These are phyloP conservation scores for Acrocephalus scirpaceus DNA, from an alignment of 2,797 vertebrate species.

Conservation along the genomic window DNA sequence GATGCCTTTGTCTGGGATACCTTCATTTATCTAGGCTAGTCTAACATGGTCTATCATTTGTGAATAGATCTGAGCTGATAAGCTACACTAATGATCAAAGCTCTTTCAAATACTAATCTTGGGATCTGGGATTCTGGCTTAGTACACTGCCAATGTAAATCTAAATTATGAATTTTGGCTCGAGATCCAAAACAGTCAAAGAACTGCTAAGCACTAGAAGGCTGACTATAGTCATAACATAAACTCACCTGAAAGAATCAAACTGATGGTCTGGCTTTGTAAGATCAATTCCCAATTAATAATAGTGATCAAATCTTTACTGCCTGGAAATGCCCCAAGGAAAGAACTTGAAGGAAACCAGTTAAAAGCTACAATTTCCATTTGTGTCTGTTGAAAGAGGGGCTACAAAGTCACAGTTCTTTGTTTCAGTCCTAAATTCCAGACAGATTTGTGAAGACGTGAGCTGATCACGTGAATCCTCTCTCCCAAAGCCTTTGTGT, in stretches of 20 bases:
- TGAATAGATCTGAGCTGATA: background rate
- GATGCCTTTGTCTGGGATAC: background rate
- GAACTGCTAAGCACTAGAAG: background rate
- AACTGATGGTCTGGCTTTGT: background rate
- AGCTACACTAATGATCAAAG: background rate
- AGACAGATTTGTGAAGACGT: background rate
- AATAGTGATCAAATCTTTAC: background rate
- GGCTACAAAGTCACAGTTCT: background rate
- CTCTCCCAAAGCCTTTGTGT: background rate
- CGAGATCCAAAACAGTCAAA: background rate
- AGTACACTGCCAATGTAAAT: background rate
- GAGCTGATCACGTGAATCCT: background rate
- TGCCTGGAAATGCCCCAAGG: background rate
- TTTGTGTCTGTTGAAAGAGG: background rate
- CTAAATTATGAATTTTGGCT: background rate
- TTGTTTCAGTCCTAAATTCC: background rate
- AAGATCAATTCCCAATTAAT: background rate
- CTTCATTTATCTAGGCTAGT: background rate
- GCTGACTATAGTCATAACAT: background rate
- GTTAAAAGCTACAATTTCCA: background rate
- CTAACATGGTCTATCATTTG: background rate
- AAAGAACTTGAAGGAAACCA: background rate
- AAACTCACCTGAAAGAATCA: background rate
- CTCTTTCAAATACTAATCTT: background rate
- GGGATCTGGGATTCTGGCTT: background rate